phyloP scores from a whole-genome alignment of 2,113 vertebrate genomes.

The Lanius collurio region DNA sequence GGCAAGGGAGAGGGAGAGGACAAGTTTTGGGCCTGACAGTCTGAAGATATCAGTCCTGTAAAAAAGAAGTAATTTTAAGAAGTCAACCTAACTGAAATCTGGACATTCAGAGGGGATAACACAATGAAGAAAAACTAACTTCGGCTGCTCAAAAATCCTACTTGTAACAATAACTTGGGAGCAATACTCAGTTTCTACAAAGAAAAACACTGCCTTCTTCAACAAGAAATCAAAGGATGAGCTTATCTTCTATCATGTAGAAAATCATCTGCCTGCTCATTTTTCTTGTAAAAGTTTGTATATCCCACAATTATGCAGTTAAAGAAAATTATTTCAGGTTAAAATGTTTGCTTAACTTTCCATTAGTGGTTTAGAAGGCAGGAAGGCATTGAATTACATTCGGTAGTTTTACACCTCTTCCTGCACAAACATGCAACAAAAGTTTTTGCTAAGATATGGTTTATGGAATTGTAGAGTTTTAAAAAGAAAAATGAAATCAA shows the following conservation, averaged over 20 bases:
- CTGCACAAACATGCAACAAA: neutral
- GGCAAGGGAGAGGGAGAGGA: accelerated
- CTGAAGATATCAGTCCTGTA: neutral
- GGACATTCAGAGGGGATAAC: neutral
- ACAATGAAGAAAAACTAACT: neutral
- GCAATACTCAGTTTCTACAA: neutral
- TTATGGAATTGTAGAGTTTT: neutral
- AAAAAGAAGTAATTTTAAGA: neutral
- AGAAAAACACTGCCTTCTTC: neutral
- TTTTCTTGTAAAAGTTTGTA: neutral
- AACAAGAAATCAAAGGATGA: neutral
- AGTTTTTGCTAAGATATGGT: neutral
- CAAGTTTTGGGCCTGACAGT: neutral
- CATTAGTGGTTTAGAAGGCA: neutral
- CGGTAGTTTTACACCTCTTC: neutral
- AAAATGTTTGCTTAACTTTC: neutral
- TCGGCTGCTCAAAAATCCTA: neutral
- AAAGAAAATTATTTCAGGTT: neutral
- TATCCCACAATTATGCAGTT: neutral
- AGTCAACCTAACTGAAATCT: neutral
- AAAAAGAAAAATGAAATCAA: neutral
- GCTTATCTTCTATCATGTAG: neutral
- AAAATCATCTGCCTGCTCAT: neutral
- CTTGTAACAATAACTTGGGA: neutral
- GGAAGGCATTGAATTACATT: neutral